A percentile compares a stretch with the other conserved stretches of the same genome.
Conservation (phyloP, 2,888 invertebrate species). For the Eugnorisma glareosa region DNA sequence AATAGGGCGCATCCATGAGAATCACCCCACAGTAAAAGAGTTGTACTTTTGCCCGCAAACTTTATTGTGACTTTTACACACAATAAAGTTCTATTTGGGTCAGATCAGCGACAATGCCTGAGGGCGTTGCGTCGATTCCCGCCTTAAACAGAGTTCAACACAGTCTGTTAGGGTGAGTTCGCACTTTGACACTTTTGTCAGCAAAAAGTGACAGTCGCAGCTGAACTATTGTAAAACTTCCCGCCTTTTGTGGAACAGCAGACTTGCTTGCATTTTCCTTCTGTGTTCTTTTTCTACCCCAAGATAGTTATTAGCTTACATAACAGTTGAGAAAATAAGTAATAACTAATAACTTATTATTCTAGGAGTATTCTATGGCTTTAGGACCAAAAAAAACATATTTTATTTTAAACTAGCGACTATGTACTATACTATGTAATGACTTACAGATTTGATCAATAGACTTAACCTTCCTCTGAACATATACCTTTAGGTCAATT, state of each 20-base stretch:
- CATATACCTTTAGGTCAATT: background rate
- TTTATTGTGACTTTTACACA: conserved; percentile 16
- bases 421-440: too few species aligned
- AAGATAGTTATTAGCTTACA: background rate
- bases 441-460: background rate
- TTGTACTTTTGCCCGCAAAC: background rate
- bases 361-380: background rate
- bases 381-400: too few species aligned
- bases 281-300: background rate
- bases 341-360: background rate
- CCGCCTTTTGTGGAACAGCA: background rate
- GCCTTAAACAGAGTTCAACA: conserved; percentile 33
- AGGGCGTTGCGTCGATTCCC: conserved; percentile 41
- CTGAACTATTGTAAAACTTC: conserved; percentile 25
- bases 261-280: background rate
- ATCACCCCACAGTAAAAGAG: too few species aligned
- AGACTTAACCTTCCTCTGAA: background rate
- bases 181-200: conserved; percentile 35
- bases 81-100: conserved; percentile 61
- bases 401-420: too few species aligned
- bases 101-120: conserved; percentile 59
- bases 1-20: too few species aligned
- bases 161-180: conserved; percentile 28
- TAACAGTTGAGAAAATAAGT: background rate
- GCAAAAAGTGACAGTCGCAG: conserved; percentile 6